phyloP scores from a whole-genome alignment of 35 echinoderm and acorn worm species.

The Hemicentrotus pulcherrimus region DNA sequence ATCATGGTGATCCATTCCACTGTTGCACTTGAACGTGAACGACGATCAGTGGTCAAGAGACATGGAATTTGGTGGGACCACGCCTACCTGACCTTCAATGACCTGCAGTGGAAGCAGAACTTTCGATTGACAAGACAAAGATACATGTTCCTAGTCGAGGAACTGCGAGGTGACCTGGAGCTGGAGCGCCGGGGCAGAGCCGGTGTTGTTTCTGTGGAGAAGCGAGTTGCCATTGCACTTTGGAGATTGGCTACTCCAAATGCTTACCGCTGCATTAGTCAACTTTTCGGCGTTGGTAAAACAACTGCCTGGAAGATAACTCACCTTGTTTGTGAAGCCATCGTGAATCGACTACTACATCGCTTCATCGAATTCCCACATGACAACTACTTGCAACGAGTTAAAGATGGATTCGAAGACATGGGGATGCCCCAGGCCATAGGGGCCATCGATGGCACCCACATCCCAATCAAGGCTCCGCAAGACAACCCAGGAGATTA shows the following conservation, averaged over 20 bases:
- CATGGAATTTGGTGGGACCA: neutral
- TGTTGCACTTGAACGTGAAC: neutral
- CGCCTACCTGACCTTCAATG: neutral
- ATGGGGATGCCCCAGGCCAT: slow-evolving; percentile 23
- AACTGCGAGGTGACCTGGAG: neutral
- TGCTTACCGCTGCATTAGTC: neutral
- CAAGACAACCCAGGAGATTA: slow-evolving; percentile 37
- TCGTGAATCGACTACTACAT: neutral
- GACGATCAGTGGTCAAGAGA: neutral
- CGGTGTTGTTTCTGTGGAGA: neutral
- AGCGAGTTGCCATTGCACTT: neutral
- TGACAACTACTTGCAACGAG: neutral
- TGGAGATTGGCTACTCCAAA: neutral
- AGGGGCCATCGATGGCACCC: slow-evolving; percentile 48
- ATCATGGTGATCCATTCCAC: neutral
- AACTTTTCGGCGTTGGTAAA: neutral
- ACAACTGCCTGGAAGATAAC: neutral
- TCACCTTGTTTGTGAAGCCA: neutral
- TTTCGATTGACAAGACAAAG: neutral
- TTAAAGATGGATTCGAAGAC: neutral
- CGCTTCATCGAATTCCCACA: neutral
- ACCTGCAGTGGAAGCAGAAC: neutral
- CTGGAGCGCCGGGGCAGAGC: neutral
- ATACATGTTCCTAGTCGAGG: neutral
- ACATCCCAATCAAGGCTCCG: slow-evolving; percentile 59